phyloP scores from a whole-genome alignment of 2,113 vertebrate species.

The Holacanthus passer region DNA sequence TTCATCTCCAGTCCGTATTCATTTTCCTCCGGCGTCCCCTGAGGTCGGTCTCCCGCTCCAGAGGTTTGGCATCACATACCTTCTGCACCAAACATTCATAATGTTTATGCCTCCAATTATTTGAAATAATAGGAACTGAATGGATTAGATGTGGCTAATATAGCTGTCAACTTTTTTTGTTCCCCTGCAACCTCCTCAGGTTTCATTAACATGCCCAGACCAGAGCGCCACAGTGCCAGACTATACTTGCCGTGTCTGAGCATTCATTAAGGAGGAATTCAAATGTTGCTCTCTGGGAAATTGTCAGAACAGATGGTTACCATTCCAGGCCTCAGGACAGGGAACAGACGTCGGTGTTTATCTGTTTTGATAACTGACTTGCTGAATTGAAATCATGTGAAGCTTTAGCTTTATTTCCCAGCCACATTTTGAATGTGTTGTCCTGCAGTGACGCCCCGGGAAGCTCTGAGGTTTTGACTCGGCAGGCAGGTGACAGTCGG shows the following conservation, averaged over 20 bases:
- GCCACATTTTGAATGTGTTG: conserved; percentile 1
- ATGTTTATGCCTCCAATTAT: conserved; percentile 42
- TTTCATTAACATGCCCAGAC: conserved; percentile 61
- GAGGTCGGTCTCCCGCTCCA: not conserved
- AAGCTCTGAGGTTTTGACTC: conserved; percentile 27
- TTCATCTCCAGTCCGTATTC: conserved; percentile 1
- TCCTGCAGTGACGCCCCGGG: conserved; percentile 20
- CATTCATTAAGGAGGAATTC: conserved; percentile 58
- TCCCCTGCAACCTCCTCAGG: conserved; percentile 22
- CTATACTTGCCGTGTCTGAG: conserved; percentile 38
- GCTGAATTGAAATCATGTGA: conserved; percentile 36
- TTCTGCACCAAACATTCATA: conserved; percentile 37
- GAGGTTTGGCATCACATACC: conserved; percentile 28
- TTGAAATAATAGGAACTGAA: conserved; percentile 55
- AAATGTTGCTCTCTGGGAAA: conserved; percentile 43
- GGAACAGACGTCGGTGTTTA: conserved; percentile 36
- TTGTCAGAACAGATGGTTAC: conserved; percentile 60
- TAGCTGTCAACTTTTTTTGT: conserved; percentile 34
- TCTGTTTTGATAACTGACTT: conserved; percentile 49
- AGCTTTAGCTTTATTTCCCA: not conserved
- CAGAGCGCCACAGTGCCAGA: conserved; percentile 27
- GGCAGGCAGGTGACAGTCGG: conserved; percentile 31
- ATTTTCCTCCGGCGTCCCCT: not conserved
- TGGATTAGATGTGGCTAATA: conserved; percentile 53
- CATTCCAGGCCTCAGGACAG: conserved; percentile 24